These are phyloP conservation scores for Lipophrys pholis DNA, from an alignment of 2,113 vertebrate species.

Conservation along the genomic window DNA sequence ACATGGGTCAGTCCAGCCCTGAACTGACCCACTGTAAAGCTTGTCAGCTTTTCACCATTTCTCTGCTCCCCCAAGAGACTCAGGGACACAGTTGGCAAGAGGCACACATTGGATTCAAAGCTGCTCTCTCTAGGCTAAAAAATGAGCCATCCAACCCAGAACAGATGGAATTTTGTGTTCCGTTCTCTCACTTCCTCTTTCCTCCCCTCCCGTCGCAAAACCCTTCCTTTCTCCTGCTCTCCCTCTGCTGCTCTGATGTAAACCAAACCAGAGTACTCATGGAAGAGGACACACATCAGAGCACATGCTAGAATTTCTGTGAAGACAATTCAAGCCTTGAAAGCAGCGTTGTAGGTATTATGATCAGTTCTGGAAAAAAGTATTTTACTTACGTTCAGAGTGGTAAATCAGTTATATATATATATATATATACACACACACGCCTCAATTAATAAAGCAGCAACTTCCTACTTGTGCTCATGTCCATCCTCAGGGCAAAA, in stretches of 20 bases:
- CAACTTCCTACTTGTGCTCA: background rate
- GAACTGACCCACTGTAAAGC: slow-evolving; percentile 61
- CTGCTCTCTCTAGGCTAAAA: slow-evolving; percentile 82
- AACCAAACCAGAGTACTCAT: slow-evolving; percentile 58
- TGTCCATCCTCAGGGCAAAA: slow-evolving; percentile 6
- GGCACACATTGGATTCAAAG: slow-evolving; percentile 82
- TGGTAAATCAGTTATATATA: slow-evolving; percentile 10
- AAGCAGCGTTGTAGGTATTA: slow-evolving; percentile 46
- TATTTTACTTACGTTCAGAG: background rate
- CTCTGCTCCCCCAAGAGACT: slow-evolving; percentile 72
- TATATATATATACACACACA: too few species aligned
- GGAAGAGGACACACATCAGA: slow-evolving; percentile 62
- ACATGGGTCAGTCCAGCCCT: slow-evolving; percentile 51
- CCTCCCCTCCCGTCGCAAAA: slow-evolving; percentile 45
- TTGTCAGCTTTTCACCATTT: slow-evolving; percentile 62
- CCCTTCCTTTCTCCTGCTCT: slow-evolving; percentile 42
- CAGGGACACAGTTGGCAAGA: slow-evolving; percentile 80
- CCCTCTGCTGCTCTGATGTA: slow-evolving; percentile 58
- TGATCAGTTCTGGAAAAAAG: slow-evolving; percentile 10
- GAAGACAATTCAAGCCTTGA: slow-evolving; percentile 56
- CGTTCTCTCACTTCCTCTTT: slow-evolving; percentile 61
- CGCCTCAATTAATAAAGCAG: slow-evolving; percentile 7
- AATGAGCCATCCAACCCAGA: slow-evolving; percentile 79
- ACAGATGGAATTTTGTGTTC: slow-evolving; percentile 84
- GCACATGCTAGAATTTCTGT: slow-evolving; percentile 59